Conservation (phyloP, 2,113 vertebrate genomes). For the Trochalopteron elliotii region DNA sequence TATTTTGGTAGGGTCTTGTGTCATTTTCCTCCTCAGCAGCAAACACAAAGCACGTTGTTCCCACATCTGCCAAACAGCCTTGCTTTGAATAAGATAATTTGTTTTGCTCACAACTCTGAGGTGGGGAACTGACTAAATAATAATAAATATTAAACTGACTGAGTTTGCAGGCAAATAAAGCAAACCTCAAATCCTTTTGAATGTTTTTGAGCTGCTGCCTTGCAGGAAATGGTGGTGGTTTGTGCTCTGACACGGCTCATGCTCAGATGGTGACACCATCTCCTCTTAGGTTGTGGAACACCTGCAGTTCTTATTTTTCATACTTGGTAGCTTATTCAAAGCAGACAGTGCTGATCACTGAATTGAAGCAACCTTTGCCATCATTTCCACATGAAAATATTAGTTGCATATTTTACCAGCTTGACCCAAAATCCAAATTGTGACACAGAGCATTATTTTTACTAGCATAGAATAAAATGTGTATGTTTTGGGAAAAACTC, state of each 20-base stretch:
- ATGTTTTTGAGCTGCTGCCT: background rate
- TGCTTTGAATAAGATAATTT: background rate
- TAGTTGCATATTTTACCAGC: background rate
- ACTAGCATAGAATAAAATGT: background rate
- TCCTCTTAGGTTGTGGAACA: background rate
- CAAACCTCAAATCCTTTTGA: background rate
- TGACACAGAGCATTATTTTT: background rate
- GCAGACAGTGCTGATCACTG: background rate
- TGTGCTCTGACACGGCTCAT: background rate
- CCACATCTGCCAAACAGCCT: background rate
- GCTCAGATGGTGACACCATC: background rate
- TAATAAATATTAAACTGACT: background rate
- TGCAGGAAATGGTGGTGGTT: background rate
- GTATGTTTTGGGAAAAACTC: background rate
- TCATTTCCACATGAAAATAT: background rate
- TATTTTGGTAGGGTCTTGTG: slow-evolving; percentile 80
- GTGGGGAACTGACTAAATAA: background rate
- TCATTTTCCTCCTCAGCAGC: background rate
- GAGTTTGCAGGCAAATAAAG: background rate
- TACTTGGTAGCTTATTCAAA: background rate
- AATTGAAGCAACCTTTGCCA: background rate
- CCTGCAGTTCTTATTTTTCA: background rate
- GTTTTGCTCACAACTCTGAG: background rate
- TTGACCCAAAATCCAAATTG: background rate
- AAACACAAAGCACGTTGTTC: background rate